Base-by-base conservation (phyloP, 2,888 invertebrate species). In the Ochropacha duplaris region DNA sequence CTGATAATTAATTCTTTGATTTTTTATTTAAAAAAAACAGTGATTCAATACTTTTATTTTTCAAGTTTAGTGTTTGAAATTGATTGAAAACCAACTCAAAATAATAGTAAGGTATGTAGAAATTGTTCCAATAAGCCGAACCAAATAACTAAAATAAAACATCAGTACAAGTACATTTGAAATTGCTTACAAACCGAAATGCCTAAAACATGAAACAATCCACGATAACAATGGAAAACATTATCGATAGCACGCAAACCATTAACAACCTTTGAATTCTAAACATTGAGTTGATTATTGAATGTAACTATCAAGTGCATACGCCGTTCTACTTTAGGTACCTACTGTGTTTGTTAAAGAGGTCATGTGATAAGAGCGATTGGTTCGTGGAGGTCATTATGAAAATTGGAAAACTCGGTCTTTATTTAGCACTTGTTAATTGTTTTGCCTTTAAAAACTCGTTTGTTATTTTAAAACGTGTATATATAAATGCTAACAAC, bases 301-400 rank as follows among this genome's bases (percentile, higher is more conserved):
- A 56, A 12, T 62, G 54, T 36, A 50, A 19, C 1, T 19, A 14
- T 39, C 22, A 36, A 24, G 54, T 57, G 34, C 58, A 74, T 86
- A 78, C 28, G 77, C 61, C 77, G 61, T 83, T 87, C 59, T 62
- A 62, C 57, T 62, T 62, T 59, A 61, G 44, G 56, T 54, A 57
- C n/a, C n/a, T n/a, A n/a, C 58, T 61, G 71, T 61, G 81, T 82
- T 83, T 81, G 70, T 84, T 79, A 91, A 90, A 85, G 87, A 82
- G 91, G 91, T 91, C 90, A 87, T 74, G 72, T 86, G 91, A 91
- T 91, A 92, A 90, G 83, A 81, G 65, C 72, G 73, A 60, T 74
- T 66, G 64, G 77, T 74, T 71, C 71, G 59, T 72, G 80, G 84
- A 90, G 89, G 90, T 90, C 87, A 79, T 74, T 44, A 74, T 82